Base-by-base conservation (phyloP, 2,888 invertebrate species). In the Hyposoter didymator region DNA sequence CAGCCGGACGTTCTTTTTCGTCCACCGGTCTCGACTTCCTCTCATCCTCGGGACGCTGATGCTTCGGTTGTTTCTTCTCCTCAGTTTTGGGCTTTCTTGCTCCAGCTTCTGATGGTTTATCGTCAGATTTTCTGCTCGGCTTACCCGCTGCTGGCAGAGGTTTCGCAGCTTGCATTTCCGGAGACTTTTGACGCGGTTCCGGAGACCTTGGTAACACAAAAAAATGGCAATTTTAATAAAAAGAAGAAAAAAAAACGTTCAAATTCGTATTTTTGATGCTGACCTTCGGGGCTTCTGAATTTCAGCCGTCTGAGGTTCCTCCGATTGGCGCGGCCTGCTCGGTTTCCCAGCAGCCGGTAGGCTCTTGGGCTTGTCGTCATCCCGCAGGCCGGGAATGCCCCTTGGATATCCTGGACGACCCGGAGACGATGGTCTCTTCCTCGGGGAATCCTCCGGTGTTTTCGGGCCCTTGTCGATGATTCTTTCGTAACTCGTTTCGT, bases 281-380 rank as follows among this genome's bases (percentile, higher is more conserved):
- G n/a, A 92, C 92, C 89, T 90, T 83, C 82, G 88, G 28, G 89
- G 78, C 67, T 85, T 87, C 39, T 85, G 86, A 73, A 82, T 84
- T 47, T 88, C 86, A 35, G 80, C 85, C 59, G 85, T 74, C 10
- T 84, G 84, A 49, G 86, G 89, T 10, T 89, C 91, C 19, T 92
- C 91, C 0, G 88, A 78, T 69, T 89, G 89, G 70, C 82, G 85
- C 14, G 92, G 89, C 69, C 92, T 88, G 74, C 92, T 92, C 2
- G 93, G 92, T 78, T 92, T 93, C 0, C 92, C 93, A 74, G 91
- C 92, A 5, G 93, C 90, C 17, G 92, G 90, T 75, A 90, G 89
- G 78, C 91, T 74, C 78, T 91, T 93, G 3, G 92, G 89, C 87
- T 91, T 92, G 73, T 91, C 91, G 74, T 93, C 92, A 12, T 93